Conservation (phyloP, 2,888 invertebrate genomes). For the Morpho deidamia region DNA sequence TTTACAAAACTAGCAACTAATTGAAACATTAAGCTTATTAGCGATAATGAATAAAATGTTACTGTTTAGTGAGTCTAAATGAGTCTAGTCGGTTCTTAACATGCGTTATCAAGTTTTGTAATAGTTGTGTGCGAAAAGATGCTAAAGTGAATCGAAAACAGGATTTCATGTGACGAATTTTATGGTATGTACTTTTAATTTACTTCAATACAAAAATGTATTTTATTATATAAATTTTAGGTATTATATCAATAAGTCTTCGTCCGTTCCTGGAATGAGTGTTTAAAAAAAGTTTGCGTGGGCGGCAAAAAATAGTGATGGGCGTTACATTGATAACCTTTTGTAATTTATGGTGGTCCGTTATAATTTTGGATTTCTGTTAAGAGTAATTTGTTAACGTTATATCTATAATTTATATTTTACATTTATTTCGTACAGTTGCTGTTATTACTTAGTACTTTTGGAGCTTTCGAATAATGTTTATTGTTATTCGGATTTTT, state of each 20-base stretch:
- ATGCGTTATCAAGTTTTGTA: slow-evolving; percentile 30
- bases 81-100: not conserved
- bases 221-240: not conserved
- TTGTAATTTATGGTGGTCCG: not conserved
- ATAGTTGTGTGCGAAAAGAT: slow-evolving; percentile 50
- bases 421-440: not conserved
- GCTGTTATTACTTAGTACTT: not conserved
- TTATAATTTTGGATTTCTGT: no score
- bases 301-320: slow-evolving; percentile 37
- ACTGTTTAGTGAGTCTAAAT: slow-evolving; percentile 4
- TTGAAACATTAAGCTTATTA: slow-evolving; percentile 8
- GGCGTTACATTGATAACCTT: slow-evolving; percentile 18
- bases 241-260: not conserved
- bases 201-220: not conserved
- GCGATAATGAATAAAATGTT: slow-evolving; percentile 16
- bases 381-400: no score
- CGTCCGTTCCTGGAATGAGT: not conserved
- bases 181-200: slow-evolving; percentile 46
- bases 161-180: slow-evolving; percentile 44
- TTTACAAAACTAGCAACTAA: slow-evolving; percentile 14
- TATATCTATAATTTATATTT: not conserved
- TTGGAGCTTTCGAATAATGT: no score
- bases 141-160: slow-evolving; percentile 40
- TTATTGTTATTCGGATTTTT: no score
- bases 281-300: slow-evolving; percentile 36